Conservation (phyloP, 2,888 invertebrate genomes). For the Rapana venosa region DNA sequence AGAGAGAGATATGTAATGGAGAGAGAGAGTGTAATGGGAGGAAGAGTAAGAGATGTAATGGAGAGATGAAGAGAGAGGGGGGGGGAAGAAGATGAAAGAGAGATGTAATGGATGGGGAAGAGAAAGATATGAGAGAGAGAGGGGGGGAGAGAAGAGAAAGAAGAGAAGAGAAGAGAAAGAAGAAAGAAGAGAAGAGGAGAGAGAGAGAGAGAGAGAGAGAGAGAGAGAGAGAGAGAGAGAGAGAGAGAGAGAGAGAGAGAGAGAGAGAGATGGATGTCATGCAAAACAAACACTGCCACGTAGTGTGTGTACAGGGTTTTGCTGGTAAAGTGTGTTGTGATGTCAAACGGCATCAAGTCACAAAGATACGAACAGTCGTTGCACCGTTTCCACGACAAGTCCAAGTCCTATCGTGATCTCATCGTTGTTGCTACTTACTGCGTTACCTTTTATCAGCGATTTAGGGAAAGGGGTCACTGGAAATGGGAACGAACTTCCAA, state of each 20-base stretch:
- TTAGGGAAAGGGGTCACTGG: no score
- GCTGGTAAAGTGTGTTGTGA: no score
- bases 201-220: slow-evolving; percentile 14
- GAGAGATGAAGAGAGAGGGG: neutral
- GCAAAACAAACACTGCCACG: neutral
- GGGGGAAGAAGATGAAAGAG: neutral
- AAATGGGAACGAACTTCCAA: no score
- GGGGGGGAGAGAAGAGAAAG: neutral
- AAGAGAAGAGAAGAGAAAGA: neutral
- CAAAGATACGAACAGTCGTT: no score
- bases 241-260: neutral
- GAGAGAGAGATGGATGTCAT: neutral
- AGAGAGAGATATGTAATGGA: neutral
- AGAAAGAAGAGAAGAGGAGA: neutral
- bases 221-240: neutral
- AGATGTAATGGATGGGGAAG: neutral
- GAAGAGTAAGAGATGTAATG: neutral
- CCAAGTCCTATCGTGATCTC: no score
- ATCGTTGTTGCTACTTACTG: no score
- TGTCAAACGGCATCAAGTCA: no score
- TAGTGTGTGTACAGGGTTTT: neutral
- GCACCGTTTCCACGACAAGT: no score
- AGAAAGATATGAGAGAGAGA: neutral
- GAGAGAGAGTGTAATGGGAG: neutral
- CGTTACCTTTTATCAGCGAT: no score